These are phyloP conservation scores for Arctocebus calabarensis DNA, from an alignment of 2,797 vertebrate species.

Conservation along the genomic window DNA sequence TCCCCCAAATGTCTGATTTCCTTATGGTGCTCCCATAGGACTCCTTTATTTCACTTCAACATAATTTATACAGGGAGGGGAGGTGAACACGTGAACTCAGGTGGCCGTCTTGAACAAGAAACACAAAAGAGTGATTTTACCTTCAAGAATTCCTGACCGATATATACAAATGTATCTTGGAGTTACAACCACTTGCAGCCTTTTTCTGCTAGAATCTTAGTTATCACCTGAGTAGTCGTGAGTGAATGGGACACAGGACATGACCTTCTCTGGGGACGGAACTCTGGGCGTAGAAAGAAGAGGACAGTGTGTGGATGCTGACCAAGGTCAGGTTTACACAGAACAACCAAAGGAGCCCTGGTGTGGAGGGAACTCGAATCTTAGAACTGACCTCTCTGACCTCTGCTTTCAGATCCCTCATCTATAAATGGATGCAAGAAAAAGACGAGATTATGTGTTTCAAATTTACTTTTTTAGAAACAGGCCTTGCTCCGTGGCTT, in stretches of 20 bases:
- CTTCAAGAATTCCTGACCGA: constrained; percentile 3
- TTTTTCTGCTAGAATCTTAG: neutral
- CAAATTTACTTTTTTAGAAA: neutral
- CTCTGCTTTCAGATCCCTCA: neutral
- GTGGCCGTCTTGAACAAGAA: neutral
- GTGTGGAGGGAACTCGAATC: neutral
- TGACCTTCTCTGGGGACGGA: neutral
- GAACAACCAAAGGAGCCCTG: neutral
- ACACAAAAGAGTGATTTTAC: neutral
- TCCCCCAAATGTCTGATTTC: neutral
- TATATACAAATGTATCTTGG: neutral
- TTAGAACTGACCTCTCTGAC: too few species aligned
- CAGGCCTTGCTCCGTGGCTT: too few species aligned
- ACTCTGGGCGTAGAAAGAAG: neutral
- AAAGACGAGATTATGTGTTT: neutral
- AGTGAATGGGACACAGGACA: neutral
- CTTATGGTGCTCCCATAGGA: too few species aligned
- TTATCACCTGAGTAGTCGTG: neutral
- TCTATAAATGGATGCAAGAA: neutral
- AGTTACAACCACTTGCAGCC: neutral
- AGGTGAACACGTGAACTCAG: neutral
- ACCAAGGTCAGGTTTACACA: neutral
- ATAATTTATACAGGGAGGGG: neutral
- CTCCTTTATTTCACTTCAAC: neutral
- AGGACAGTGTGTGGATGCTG: neutral